Evolutionary conservation across 1,140 invertebrate genomes (phyloP), one percentile per base, ranked within the genome.

Genomic region (Nephotettix cincticeps): DNA sequence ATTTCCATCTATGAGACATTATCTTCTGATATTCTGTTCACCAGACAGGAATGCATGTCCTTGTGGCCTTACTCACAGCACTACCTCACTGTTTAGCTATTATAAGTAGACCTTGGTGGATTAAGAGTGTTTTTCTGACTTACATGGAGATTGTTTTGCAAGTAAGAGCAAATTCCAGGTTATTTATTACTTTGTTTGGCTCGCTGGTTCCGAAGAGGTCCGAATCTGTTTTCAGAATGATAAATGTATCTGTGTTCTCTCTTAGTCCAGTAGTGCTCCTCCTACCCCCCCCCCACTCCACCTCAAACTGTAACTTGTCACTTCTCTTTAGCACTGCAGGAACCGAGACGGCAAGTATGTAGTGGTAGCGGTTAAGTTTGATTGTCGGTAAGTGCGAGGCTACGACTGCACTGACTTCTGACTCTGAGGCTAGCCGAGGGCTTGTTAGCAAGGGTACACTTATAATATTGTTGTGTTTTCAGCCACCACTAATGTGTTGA

Each of bases 381-480:
- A n/a, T n/a, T n/a, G n/a, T n/a, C n/a, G n/a, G n/a, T n/a, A n/a
- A n/a, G n/a, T n/a, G n/a, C n/a, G n/a, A n/a, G n/a, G n/a, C n/a
- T n/a, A n/a, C n/a, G n/a, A n/a, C n/a, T 54, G 6, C 47, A 40
- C 32, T 4, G 11, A 61, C 11, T 9, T 27, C 4, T 28, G 6
- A 23, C 56, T 21, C 25, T 61, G 56, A 61, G 23, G 28, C 56
- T 70, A 70, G 71, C 71, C 68, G 63, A 73, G 40, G 74, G 74
- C 74, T 75, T 75, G 74, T 75, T 75, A 71, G 74, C 74, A 72
- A 68, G 68, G 74, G 74, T 61, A 27, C 56, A 61, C 56, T 61
- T 13, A 67, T 67, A 43, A 67, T 67, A 17, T n/a, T 43, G 19
- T 51, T 68, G 43, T 67, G 19, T 68, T 68, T 68, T 54, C 66